Evolutionary conservation across 2,888 invertebrate genomes (phyloP), one percentile per base, ranked within the genome.

Genomic region (Diachrysia chrysitis): DNA sequence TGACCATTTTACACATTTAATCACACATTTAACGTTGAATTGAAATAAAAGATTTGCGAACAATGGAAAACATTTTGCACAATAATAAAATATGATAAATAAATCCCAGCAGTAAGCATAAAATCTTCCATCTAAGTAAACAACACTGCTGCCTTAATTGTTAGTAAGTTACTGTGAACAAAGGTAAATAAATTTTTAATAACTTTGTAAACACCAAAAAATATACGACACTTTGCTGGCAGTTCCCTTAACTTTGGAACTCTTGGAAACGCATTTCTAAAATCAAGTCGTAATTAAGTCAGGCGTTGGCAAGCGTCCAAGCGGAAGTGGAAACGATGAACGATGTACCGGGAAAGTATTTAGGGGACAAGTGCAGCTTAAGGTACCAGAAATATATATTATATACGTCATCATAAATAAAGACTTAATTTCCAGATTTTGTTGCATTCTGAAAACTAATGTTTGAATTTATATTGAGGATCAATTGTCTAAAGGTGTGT

Each of bases 261-360:
- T 65, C 35, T 17, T 66, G 57, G 60, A 29, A 56, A 66, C 9
- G 17, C 53, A 63, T 42, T 70, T 37, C 58, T 60, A 21, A 53
- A 29, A 57, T 54, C 19, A 66, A 66, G 55, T 37, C 65, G 66
- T 79, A 78, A 78, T 80, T 68, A 78, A 73, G 66, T 67, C 65
- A n/a, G 35, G 29, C 9, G 16, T 61, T 79, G 75, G 79, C 72
- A 63, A 21, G 56, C 56, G 57, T 69, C 79, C 77, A 79, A 56
- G n/a, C 23, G 57, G 37, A 53, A 64, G 57, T 69, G 64, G 32
- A 66, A 71, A 74, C 69, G 56, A 68, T 61, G 51, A 60, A 35
- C 37, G 3, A 10, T 17, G 32, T n/a, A 53, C 23, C 14, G 17
- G 16, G 51, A 63, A 37, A 46, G 9, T 35, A 42, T 66, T 63